Evolutionary conservation across 1,140 invertebrate species (phyloP).

Genomic region (Caerostris darwini): DNA sequence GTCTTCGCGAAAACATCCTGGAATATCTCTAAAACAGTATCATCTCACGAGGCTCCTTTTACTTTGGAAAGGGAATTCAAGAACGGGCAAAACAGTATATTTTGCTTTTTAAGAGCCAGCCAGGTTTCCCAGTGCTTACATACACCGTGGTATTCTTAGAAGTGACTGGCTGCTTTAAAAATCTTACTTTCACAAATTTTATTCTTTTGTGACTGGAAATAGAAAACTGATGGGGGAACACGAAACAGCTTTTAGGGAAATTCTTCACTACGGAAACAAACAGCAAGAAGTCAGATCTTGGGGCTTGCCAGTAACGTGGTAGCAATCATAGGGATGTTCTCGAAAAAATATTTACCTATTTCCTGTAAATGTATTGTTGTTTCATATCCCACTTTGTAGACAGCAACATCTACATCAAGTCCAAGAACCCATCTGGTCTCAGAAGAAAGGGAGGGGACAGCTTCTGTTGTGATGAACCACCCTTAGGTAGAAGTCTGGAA

Average conservation of each 20-base stretch:
- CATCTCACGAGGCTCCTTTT: background rate
- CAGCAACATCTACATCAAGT: too few species aligned
- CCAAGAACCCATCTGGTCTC: too few species aligned
- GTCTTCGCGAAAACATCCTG: too few species aligned
- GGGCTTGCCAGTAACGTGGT: too few species aligned
- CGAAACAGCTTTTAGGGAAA: constrained; percentile 47
- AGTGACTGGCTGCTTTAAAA: background rate
- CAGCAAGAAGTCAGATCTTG: background rate
- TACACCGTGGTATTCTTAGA: background rate
- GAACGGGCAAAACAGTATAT: background rate
- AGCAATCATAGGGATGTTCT: too few species aligned
- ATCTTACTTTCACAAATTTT: background rate
- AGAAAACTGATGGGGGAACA: constrained; percentile 42
- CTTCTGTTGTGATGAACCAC: too few species aligned
- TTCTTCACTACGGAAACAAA: background rate
- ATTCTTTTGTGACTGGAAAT: background rate
- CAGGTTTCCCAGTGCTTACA: background rate
- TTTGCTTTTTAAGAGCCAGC: background rate
- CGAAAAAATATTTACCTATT: too few species aligned
- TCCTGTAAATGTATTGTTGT: too few species aligned
- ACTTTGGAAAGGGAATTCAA: background rate
- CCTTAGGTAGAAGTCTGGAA: too few species aligned
- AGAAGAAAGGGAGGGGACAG: too few species aligned
- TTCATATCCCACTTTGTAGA: too few species aligned
- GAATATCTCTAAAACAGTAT: too few species aligned